Evolutionary conservation across 2,113 vertebrate species (phyloP), one percentile per base, ranked within the genome.

Genomic region (Salvelinus fontinalis): DNA sequence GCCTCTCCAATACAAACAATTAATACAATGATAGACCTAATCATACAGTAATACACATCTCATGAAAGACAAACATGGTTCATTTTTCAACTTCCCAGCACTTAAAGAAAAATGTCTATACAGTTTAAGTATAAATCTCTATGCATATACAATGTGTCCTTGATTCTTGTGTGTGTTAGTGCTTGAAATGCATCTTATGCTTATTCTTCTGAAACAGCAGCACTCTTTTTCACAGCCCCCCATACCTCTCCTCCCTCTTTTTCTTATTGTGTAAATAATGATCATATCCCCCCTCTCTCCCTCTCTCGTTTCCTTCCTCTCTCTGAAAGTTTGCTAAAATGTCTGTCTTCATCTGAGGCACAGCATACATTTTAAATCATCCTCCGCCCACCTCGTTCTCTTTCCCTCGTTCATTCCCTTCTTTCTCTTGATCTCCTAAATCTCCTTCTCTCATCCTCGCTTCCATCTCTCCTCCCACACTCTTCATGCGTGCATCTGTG

Each of bases 281-380:
- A 72, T 76, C 34, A 4, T 31, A 64, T 76, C 79, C 75, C 39
- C 31, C 7, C 34, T 7, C 75, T 70, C 73, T 0, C 34, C 34
- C 75, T 70, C 73, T 0, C 51, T 70, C 44, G 39, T 66, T 48
- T 78, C 4, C 59, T 14, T 7, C 29, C 64, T 51, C 75, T 65
- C 39, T 11, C 44, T 76, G 5, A 81, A 85, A 83, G 39, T 44
- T 44, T 3, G 39, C 39, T 44, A 44, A 44, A 44, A 67, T 73
- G 78, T 85, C 79, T 75, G 44, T 84, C 83, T 83, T 85, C 65
- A 67, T 83, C 76, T 86, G 5, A 13, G 73, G 76, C 78, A 78
- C 70, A 11, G 54, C 75, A 73, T 75, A 79, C 51, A 79, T 78
- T 7, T 44, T 44, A 44, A 44, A 79, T 89, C 82, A 87, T 84